Base-by-base conservation (phyloP, 2,888 invertebrate species). In the Drosophila phalerata region DNA sequence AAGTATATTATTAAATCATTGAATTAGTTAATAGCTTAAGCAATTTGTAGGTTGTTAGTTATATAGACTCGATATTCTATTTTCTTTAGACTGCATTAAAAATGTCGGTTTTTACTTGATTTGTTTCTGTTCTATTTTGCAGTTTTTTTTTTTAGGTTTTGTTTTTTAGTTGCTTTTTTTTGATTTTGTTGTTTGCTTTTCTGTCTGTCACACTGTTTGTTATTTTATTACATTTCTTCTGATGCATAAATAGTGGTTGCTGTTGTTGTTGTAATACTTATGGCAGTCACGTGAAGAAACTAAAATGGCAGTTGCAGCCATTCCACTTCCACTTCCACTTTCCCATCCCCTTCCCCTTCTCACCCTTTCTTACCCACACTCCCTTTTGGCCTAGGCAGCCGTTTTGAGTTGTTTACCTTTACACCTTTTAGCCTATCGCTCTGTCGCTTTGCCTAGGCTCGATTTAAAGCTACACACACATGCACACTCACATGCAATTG, bases 301-400 rank as follows among this genome's bases (percentile, higher is more conserved):
- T 62, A 77, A 75, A 75, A 75, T 75, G 74, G 74, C 74, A 75
- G 72, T 61, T 77, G 43, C 61, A 61, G 17, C 22, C 30, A 2
- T 11, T 6, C 2, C 40, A 15, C 52, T 15, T 22, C 5, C 15
- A 17, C 34, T n/a, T 11, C 5, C 9, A 9, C 17, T 30, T 8
- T 30, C 30, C n/a, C n/a, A n/a, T 30, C 13, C 45, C 6, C 25
- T 51, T 40, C 19, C 49, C 53, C 34, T 43, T 5, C 37, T 13
- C 11, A 3, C 13, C 37, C 11, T 38, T 53, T 34, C n/a, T 40
- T 58, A 40, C 70, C 70, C 55, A 11, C 55, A 11, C 56, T 25
- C 25, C 34, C 48, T 42, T 37, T 11, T 40, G 45, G 45, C 47
- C 32, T 43, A 32, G 53, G 30, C 30, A 22, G 32, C 47, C 34